phyloP scores from a whole-genome alignment of 1,140 invertebrate genomes.

The Schlechtendalia chinensis region DNA sequence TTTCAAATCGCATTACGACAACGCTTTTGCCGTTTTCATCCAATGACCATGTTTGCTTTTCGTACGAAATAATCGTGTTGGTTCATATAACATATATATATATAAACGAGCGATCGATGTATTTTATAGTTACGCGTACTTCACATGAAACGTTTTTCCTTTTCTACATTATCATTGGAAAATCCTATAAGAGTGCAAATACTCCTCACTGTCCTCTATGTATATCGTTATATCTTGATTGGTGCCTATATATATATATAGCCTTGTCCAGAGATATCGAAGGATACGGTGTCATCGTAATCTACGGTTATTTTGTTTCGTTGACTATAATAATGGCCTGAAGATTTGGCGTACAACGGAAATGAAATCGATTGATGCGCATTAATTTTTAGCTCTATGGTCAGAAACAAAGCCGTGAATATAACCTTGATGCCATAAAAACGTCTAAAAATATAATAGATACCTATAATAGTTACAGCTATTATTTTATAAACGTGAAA shows the following conservation, averaged over 20 bases:
- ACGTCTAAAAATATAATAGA: background rate
- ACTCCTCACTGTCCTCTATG: background rate
- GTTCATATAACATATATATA: background rate
- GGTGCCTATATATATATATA: too few relatives aligned
- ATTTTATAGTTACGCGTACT: too few relatives aligned
- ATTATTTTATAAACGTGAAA: too few relatives aligned
- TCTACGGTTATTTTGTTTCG: background rate
- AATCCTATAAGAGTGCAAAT: constrained; percentile 6
- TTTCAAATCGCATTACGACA: background rate
- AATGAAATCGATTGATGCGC: constrained; percentile 5
- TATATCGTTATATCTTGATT: background rate
- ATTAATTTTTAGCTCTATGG: background rate
- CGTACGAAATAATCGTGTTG: background rate
- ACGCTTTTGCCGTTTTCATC: background rate
- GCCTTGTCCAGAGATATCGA: background rate
- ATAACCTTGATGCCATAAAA: background rate
- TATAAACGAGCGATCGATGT: background rate
- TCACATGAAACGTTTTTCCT: background rate
- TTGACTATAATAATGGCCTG: too few relatives aligned
- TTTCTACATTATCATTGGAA: background rate
- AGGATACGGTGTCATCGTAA: background rate
- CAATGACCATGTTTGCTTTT: background rate
- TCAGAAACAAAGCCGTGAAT: background rate
- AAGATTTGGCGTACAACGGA: too few relatives aligned
- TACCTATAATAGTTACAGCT: too few relatives aligned